Percentiles rank a stretch among this genome's conserved stretches.
phyloP scores from a whole-genome alignment of 1,140 invertebrate species.

The Propsilocerus akamusi region DNA sequence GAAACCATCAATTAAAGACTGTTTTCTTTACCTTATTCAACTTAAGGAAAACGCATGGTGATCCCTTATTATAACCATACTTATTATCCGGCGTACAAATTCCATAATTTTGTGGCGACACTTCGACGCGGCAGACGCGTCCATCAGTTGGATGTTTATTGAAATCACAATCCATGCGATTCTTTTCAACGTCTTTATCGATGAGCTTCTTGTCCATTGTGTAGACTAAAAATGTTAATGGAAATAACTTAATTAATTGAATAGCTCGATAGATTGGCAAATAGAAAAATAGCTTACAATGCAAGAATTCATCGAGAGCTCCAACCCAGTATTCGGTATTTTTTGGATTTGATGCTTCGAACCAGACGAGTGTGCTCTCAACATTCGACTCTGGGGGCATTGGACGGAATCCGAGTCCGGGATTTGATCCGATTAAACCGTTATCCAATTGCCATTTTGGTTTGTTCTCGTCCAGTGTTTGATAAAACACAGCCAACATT shows the following conservation, averaged over 20 bases:
- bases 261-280: background rate
- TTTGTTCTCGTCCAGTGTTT: conserved; percentile 65
- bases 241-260: background rate
- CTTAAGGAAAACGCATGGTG: conserved; percentile 69
- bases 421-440: conserved; percentile 79
- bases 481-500: conserved; percentile 82
- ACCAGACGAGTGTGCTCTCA: conserved; percentile 63
- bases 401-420: conserved; percentile 78
- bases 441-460: conserved; percentile 72
- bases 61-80: conserved; percentile 56
- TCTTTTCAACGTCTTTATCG: conserved; percentile 4
- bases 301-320: conserved; percentile 46
- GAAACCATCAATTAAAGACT: background rate
- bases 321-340: conserved; percentile 46
- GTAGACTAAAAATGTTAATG: conserved; percentile 35
- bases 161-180: conserved; percentile 18
- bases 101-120: conserved; percentile 23
- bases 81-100: conserved; percentile 38
- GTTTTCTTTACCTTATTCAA: conserved; percentile 53
- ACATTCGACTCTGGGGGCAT: conserved; percentile 52
- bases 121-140: conserved; percentile 19
- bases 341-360: conserved; percentile 40
- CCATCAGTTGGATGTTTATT: conserved; percentile 13
- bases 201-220: too few species aligned
- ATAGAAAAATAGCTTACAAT: conserved; percentile 34